Evolutionary conservation across 2,113 vertebrate genomes (phyloP).

Genomic region (Ailurus styani): DNA sequence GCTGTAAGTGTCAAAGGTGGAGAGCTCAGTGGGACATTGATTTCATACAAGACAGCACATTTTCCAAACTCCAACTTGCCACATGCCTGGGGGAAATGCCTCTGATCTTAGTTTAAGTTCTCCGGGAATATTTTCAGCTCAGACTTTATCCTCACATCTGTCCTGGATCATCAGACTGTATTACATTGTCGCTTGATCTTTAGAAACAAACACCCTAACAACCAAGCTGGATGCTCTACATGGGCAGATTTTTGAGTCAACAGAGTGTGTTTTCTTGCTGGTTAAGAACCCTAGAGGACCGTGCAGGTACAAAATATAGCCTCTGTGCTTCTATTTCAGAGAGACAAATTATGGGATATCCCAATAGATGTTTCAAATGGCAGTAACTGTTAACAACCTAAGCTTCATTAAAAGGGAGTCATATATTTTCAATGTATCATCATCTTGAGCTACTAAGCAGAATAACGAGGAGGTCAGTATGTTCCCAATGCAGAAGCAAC

Average conservation of each 20-base stretch:
- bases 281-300: background rate
- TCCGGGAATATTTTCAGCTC: conserved; percentile 53
- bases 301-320: background rate
- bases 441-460: background rate
- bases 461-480: background rate
- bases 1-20: conserved; percentile 73
- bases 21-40: conserved; percentile 66
- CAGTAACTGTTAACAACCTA: background rate
- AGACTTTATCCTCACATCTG: conserved; percentile 26
- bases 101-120: conserved; percentile 71
- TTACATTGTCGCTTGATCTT: conserved; percentile 59
- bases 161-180: conserved; percentile 32
- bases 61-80: conserved; percentile 57
- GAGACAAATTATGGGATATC: background rate
- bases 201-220: conserved; percentile 68
- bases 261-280: background rate
- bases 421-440: background rate
- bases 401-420: background rate
- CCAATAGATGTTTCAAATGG: background rate
- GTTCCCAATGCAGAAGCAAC: background rate
- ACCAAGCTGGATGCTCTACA: background rate
- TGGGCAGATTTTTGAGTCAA: no score
- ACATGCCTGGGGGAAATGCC: conserved; percentile 57
- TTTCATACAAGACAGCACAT: conserved; percentile 60
- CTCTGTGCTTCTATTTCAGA: background rate